Evolutionary conservation across 2,113 vertebrate species (phyloP).

Genomic region (Picathartes gymnocephalus): DNA sequence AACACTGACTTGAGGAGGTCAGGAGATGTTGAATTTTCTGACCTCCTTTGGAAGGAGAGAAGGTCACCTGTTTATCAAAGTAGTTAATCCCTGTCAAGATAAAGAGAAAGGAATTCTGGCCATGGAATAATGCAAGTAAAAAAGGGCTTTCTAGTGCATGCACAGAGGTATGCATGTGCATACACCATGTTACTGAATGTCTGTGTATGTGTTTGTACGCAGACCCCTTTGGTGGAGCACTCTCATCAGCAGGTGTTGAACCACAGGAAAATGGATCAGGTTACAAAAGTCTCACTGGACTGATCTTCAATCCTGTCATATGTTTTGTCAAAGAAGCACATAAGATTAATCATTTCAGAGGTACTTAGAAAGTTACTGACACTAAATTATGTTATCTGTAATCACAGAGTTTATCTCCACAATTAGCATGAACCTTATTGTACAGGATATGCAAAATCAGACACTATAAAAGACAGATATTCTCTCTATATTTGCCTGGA

Average conservation of each 20-base stretch:
- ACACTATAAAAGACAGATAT: not conserved
- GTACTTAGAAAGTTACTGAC: not conserved
- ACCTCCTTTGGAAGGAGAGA: not conserved
- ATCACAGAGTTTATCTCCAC: not conserved
- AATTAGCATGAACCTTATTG: not conserved
- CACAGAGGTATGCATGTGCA: not conserved
- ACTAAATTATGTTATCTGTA: not conserved
- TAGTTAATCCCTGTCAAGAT: not conserved
- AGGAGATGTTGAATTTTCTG: not conserved
- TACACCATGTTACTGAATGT: not conserved
- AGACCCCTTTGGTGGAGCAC: not conserved
- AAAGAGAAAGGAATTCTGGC: not conserved
- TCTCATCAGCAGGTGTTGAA: not conserved
- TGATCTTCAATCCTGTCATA: not conserved
- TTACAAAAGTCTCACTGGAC: not conserved
- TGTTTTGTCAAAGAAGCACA: not conserved
- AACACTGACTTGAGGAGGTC: not conserved
- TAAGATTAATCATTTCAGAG: not conserved
- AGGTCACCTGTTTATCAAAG: not conserved
- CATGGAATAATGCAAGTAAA: not conserved
- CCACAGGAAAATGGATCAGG: not conserved
- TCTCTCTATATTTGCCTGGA: not conserved
- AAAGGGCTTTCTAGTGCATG: not conserved
- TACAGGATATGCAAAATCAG: not conserved
- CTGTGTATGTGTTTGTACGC: not conserved